Percentiles rank a stretch among this genome's conserved stretches.
phyloP scores from a whole-genome alignment of 1,140 invertebrate genomes.

The Apis mellifera region Amel_HAv3.1 CM009931.2:9166001-9166500 shows the following conservation, averaged over 20 bases:
- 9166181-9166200: not conserved
- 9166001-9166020: not conserved
- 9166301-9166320: conserved; percentile 15
- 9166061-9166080: not conserved
- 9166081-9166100: not conserved
- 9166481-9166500: not conserved
- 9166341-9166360: conserved; percentile 2
- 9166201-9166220: not conserved
- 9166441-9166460: not conserved
- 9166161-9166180: not conserved
- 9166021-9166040: conserved; percentile 4
- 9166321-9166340: not conserved
- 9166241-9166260: conserved; percentile 6
- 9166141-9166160: not conserved
- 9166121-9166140: too few species aligned
- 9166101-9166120: not conserved
- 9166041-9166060: not conserved
- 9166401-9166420: not conserved
- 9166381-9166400: not conserved
- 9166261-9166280: not conserved
- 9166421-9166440: not conserved
- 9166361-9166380: not conserved
- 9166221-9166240: not conserved
- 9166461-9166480: not conserved
- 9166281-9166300: not conserved